Evolutionary conservation across 2,113 vertebrate species (phyloP).

Genomic region (Speoplatyrhinus poulsoni): DNA sequence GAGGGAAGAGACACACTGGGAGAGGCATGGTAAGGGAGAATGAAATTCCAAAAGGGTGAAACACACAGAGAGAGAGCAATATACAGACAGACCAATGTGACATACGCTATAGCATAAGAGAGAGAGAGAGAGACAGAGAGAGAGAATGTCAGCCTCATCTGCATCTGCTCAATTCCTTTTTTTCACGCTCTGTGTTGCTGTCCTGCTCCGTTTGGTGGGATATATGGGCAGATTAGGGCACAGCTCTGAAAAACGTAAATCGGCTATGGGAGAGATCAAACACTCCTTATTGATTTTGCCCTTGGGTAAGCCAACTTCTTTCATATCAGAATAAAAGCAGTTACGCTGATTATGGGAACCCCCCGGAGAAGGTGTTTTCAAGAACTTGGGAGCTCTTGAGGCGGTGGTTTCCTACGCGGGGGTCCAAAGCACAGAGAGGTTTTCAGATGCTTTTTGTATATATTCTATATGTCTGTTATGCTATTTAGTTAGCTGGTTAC

Average conservation of each 20-base stretch:
- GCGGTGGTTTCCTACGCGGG: not conserved
- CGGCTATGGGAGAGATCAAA: slow-evolving; percentile 71
- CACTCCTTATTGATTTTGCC: slow-evolving; percentile 61
- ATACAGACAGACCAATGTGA: not conserved
- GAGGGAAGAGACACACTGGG: not conserved
- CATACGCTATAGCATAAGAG: slow-evolving; percentile 3
- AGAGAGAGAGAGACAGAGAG: slow-evolving; percentile 25
- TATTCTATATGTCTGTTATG: too few relatives aligned
- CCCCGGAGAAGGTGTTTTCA: slow-evolving; percentile 60
- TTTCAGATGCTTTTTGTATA: too few relatives aligned
- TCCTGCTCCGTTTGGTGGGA: slow-evolving; percentile 52
- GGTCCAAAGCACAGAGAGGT: too few relatives aligned
- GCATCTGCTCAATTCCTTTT: not conserved
- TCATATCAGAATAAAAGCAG: slow-evolving; percentile 64
- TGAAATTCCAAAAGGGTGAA: not conserved
- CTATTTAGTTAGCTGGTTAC: too few relatives aligned
- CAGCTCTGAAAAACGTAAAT: slow-evolving; percentile 69
- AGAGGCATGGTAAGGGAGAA: not conserved
- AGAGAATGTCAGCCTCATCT: not conserved
- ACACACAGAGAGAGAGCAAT: too few relatives aligned
- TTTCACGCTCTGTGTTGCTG: slow-evolving; percentile 16
- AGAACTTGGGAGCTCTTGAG: slow-evolving; percentile 26
- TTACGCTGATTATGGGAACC: slow-evolving; percentile 59
- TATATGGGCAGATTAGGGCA: slow-evolving; percentile 70
- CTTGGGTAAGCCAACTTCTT: slow-evolving; percentile 61